Evolutionary conservation across 1,140 invertebrate species (phyloP).

Genomic region (Stratiolaelaps scimitus): DNA sequence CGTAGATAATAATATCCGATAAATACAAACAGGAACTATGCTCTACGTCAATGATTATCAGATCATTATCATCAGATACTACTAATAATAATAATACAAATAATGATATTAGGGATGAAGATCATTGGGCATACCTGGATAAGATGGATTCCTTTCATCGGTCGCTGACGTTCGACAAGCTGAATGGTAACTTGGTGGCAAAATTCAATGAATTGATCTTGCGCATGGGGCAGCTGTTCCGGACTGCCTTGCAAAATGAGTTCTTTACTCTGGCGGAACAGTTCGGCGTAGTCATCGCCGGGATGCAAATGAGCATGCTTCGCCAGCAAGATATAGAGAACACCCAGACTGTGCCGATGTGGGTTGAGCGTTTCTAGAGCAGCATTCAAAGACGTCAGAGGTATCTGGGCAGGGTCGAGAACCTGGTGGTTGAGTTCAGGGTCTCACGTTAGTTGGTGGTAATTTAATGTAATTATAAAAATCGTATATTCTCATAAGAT

Average conservation of each 20-base stretch:
- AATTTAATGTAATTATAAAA: conserved; percentile 56
- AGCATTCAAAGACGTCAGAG: conserved; percentile 63
- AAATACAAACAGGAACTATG: too few species aligned
- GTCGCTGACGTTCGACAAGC: conserved; percentile 41
- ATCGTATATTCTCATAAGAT: conserved; percentile 71
- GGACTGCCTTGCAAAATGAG: not conserved
- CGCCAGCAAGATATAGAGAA: conserved; percentile 66
- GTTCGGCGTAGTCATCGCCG: conserved; percentile 2
- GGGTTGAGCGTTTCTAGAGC: conserved; percentile 74
- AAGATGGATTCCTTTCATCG: conserved; percentile 69
- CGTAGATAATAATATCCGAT: too few species aligned
- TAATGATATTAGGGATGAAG: too few species aligned
- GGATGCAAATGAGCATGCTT: conserved; percentile 43
- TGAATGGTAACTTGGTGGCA: not conserved
- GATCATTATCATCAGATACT: too few species aligned
- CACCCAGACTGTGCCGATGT: conserved; percentile 73
- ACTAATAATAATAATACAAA: too few species aligned
- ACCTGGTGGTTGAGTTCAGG: too few species aligned
- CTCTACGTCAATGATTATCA: too few species aligned
- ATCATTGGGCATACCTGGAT: conserved; percentile 50
- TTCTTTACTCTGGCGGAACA: conserved; percentile 13
- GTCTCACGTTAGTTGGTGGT: too few species aligned
- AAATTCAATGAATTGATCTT: conserved; percentile 23
- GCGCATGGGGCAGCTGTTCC: not conserved
- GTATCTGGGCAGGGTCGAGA: conserved; percentile 53